Percentiles rank a stretch among this genome's conserved stretches.
Evolutionary conservation across 1,140 invertebrate species (phyloP).

Genomic region (Microplitis mediator): DNA sequence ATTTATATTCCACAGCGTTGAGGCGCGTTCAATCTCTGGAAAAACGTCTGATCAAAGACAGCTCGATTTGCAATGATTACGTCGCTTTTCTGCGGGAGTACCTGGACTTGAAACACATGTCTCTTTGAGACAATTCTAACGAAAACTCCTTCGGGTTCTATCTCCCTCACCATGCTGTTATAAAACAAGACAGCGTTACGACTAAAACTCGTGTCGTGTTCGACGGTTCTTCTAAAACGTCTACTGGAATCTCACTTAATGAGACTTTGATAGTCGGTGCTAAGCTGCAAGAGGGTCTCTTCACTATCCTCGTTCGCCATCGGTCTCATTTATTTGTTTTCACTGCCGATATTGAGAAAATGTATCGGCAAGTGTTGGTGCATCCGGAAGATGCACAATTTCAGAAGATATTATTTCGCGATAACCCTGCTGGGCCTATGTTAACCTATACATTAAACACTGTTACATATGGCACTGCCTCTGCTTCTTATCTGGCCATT

Average conservation of each 20-base stretch:
- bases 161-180: background rate
- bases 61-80: conserved; percentile 19
- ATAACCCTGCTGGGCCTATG: background rate
- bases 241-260: background rate
- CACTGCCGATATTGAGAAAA: conserved; percentile 39
- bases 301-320: background rate
- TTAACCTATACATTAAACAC: conserved; percentile 41
- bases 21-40: background rate
- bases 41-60: conserved; percentile 26
- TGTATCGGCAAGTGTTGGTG: conserved; percentile 19
- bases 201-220: background rate
- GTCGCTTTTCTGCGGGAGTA: conserved; percentile 34
- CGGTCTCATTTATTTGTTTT: conserved; percentile 21
- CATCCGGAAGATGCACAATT: conserved; percentile 11
- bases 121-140: background rate
- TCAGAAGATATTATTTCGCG: conserved; percentile 36
- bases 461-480: conserved; percentile 41
- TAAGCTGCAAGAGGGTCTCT: conserved; percentile 15
- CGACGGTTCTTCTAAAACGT: background rate
- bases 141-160: conserved; percentile 14
- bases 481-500: conserved; percentile 34
- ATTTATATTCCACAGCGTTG: background rate
- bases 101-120: conserved; percentile 35
- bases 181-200: background rate
- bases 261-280: conserved; percentile 11